Percentiles rank a stretch among this genome's conserved stretches.
Conservation (phyloP, 2,888 invertebrate species). For the Galerucella nymphaeae region DNA sequence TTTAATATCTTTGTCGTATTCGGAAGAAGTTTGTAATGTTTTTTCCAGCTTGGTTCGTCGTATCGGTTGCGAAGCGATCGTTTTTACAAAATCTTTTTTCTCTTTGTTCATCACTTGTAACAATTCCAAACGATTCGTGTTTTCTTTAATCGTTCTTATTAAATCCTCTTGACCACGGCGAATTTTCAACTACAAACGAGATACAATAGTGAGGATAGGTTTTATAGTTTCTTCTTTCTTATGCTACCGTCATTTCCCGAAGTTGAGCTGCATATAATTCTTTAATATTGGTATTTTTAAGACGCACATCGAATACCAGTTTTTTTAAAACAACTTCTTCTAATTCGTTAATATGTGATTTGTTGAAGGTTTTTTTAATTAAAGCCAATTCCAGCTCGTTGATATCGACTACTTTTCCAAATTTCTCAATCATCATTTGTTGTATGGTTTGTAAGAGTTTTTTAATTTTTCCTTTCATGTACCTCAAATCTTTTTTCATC, state of each 20-base stretch:
- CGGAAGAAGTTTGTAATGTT: conserved; percentile 54
- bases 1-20: conserved; percentile 61
- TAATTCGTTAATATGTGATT: conserved; percentile 67
- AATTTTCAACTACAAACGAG: conserved; percentile 55
- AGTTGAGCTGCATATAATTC: conserved; percentile 65
- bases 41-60: conserved; percentile 55
- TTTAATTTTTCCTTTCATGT: conserved; percentile 72
- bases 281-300: conserved; percentile 66
- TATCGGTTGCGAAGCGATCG: conserved; percentile 62
- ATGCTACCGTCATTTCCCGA: conserved; percentile 58
- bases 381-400: conserved; percentile 69
- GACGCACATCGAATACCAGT: conserved; percentile 68
- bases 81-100: conserved; percentile 64
- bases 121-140: conserved; percentile 69
- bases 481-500: conserved; percentile 76
- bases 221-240: no score
- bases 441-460: conserved; percentile 69
- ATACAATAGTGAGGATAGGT: no score
- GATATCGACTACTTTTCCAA: conserved; percentile 68
- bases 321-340: conserved; percentile 70
- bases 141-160: conserved; percentile 65
- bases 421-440: conserved; percentile 69
- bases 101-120: conserved; percentile 69
- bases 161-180: conserved; percentile 62
- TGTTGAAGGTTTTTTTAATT: conserved; percentile 66